A percentile compares a stretch with the other conserved stretches of the same genome.
phyloP scores from a whole-genome alignment of 2,113 vertebrate genomes.

The Verasper variegatus region DNA sequence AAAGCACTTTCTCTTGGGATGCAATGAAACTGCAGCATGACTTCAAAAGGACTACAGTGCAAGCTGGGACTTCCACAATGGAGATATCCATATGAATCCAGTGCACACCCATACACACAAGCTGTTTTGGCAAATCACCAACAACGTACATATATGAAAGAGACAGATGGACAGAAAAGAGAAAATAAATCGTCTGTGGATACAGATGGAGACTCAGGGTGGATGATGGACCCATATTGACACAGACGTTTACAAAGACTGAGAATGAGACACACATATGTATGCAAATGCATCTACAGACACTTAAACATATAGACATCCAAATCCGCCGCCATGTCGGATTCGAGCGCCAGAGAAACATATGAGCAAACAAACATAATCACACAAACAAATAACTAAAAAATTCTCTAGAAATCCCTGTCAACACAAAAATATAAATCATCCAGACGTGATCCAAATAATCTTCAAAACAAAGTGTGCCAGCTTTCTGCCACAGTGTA shows the following conservation, averaged over 20 bases:
- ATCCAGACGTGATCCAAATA: slow-evolving; percentile 52
- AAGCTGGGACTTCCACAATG: slow-evolving; percentile 38
- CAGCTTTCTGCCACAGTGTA: slow-evolving; percentile 41
- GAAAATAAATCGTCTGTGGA: slow-evolving; percentile 11
- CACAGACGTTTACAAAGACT: slow-evolving; percentile 2
- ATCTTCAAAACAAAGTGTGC: slow-evolving; percentile 59
- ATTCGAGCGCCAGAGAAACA: neutral
- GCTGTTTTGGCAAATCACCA: slow-evolving; percentile 36
- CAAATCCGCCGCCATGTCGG: neutral
- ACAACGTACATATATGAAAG: slow-evolving; percentile 38
- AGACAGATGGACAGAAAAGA: slow-evolving; percentile 47
- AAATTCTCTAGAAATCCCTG: too few species aligned
- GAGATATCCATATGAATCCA: slow-evolving; percentile 6
- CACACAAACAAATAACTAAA: neutral
- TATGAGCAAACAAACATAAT: neutral
- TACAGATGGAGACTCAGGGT: slow-evolving; percentile 31
- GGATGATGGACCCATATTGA: slow-evolving; percentile 11
- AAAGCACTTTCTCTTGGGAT: slow-evolving; percentile 13
- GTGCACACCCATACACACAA: slow-evolving; percentile 21
- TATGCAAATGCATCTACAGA: neutral
- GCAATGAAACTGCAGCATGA: slow-evolving; percentile 14
- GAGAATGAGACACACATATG: slow-evolving; percentile 4
- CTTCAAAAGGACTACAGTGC: slow-evolving; percentile 32
- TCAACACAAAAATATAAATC: slow-evolving; percentile 1
- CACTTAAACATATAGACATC: neutral